Base-by-base conservation (phyloP, 2,888 invertebrate genomes). In the Tromatobia lineatoria region DNA sequence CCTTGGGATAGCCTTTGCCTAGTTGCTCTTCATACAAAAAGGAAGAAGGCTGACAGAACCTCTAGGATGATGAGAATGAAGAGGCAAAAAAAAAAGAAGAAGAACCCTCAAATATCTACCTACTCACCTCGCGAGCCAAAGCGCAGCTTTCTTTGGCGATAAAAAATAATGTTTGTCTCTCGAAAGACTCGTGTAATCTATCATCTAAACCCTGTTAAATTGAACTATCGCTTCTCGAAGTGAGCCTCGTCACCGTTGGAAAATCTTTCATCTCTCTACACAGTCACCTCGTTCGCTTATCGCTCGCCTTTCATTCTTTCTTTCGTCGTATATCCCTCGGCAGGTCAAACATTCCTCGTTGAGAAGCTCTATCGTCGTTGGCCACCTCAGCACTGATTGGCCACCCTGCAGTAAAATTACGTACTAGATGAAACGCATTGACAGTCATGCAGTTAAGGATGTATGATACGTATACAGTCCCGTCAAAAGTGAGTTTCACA, bases 131-230 rank as follows among this genome's bases (percentile, higher is more conserved):
- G 34, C n/a, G 50, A 66, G 59, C 50, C 54, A 70, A 57, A 69
- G 42, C 20, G 73, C 47, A 69, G 29, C 76, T 80, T 73, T 57
- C 67, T 76, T 77, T 64, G 61, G 23, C 47, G 59, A 70, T 67
- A 23, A 71, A 38, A 78, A 75, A 78, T 83, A 71, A 61, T 80
- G 66, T 76, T 50, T 61, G 54, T 74, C 71, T 50, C 23, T 23
- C 52, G 42, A 57, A 66, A 79, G 83, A 75, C 73, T 61, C 18
- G 57, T 47, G 71, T 64, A 75, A 85, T 85, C 85, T 75, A n/a
- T 34, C 25, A 85, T 85, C 85, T 82, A 82, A 84, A 84, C 64
- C 64, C 38, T 42, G 84, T 84, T 81, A 75, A 84, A 81, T 84
- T 57, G 69, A 59, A 54, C 61, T 57, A 78, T 84, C 77, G 69